These are phyloP conservation scores for roundworm (Caenorhabditis elegans) DNA, from an alignment of 1,140 invertebrate species.

Conservation along the genomic window DNA sequence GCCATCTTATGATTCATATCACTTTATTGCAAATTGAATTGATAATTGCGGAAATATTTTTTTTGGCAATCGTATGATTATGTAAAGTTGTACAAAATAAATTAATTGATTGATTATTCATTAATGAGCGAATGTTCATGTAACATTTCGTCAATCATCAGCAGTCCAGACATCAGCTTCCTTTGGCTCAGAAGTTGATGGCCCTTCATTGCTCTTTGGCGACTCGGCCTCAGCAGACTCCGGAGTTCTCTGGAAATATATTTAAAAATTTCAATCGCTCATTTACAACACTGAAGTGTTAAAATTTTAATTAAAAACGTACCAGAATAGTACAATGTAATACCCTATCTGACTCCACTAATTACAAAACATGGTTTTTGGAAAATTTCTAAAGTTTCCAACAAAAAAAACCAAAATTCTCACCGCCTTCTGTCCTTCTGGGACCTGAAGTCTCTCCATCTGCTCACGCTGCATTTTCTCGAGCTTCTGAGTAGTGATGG, in stretches of 20 bases:
- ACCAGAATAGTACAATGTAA: too few species aligned
- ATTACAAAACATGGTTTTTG: too few species aligned
- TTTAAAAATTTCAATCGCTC: too few species aligned
- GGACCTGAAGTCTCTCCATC: neutral
- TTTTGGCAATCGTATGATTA: too few species aligned
- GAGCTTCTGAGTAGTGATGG: constrained; percentile 40
- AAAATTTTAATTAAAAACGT: too few species aligned
- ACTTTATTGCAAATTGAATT: neutral
- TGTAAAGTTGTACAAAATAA: neutral
- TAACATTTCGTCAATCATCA: neutral
- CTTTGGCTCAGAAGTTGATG: neutral
- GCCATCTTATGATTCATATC: neutral
- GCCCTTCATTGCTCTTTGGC: neutral
- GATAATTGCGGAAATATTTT: too few species aligned
- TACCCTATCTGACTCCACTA: too few species aligned
- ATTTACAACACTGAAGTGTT: too few species aligned
- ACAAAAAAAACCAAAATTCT: too few species aligned
- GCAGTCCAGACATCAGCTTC: constrained; percentile 8
- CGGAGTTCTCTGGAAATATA: neutral
- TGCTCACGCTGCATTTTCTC: constrained; percentile 40
- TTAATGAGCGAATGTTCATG: too few species aligned
- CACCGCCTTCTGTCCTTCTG: neutral
- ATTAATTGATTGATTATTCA: neutral
- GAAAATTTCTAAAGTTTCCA: too few species aligned
- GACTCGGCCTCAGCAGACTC: neutral